Percentiles rank a stretch among this genome's conserved stretches.
phyloP scores from a whole-genome alignment of 2,888 invertebrate species.

The Caenorhabditis sp. region DNA sequence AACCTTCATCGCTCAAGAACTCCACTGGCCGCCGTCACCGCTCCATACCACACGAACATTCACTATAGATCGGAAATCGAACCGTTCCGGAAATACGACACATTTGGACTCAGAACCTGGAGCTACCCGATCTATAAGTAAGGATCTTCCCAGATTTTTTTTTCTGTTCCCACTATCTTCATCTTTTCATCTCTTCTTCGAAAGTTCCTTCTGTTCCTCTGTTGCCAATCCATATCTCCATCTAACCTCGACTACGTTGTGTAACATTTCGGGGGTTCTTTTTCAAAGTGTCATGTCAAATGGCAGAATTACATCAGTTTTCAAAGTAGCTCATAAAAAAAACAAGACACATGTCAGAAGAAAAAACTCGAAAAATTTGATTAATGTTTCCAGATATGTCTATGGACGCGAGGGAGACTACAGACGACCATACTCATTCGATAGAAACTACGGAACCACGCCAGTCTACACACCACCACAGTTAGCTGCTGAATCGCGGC shows the following conservation, averaged over 20 bases:
- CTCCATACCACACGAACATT: slow-evolving; percentile 82
- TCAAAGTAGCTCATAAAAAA: neutral
- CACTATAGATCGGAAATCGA: slow-evolving; percentile 75
- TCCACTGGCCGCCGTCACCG: slow-evolving; percentile 79
- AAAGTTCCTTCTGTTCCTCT: neutral
- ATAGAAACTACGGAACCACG: slow-evolving; percentile 70
- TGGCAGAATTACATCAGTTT: neutral
- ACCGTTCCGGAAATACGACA: slow-evolving; percentile 82
- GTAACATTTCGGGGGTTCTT: slow-evolving; percentile 8
- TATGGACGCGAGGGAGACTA: slow-evolving; percentile 81
- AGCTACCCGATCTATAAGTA: slow-evolving; percentile 83
- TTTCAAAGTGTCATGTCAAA: slow-evolving; percentile 7
- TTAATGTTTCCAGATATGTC: slow-evolving; percentile 78
- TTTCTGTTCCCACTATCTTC: neutral
- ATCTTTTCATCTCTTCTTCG: neutral
- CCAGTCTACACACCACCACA: slow-evolving; percentile 80
- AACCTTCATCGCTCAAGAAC: slow-evolving; percentile 74
- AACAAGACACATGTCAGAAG: neutral
- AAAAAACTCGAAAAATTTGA: neutral
- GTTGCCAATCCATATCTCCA: neutral
- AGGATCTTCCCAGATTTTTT: neutral
- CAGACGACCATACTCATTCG: slow-evolving; percentile 81
- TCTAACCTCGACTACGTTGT: neutral
- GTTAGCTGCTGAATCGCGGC: slow-evolving; percentile 74
- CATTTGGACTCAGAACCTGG: slow-evolving; percentile 82